A percentile compares a stretch with the other conserved stretches of the same genome.
These are phyloP conservation scores for Himalopsyche phryganea DNA, from an alignment of 1,140 invertebrate species.

Conservation along the genomic window DNA sequence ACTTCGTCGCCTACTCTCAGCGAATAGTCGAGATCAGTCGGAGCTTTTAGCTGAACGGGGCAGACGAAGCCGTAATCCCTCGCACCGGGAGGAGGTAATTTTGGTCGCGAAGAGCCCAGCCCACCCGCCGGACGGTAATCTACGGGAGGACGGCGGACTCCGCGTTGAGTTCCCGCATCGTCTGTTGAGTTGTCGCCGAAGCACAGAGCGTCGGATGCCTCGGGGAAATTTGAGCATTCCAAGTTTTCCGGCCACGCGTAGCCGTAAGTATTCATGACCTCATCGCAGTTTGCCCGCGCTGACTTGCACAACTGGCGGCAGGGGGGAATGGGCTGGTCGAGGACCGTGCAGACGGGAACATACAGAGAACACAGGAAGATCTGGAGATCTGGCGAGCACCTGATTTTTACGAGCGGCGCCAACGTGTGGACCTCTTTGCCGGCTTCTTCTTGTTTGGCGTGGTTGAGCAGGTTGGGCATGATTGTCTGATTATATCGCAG, in stretches of 20 bases:
- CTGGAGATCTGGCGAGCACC: constrained; percentile 90
- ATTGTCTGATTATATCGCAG: constrained; percentile 94
- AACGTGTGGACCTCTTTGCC: constrained; percentile 91
- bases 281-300: constrained; percentile 83
- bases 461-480: constrained; percentile 91
- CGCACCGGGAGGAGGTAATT: constrained; percentile 45
- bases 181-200: constrained; percentile 79
- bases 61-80: constrained; percentile 80
- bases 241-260: constrained; percentile 92
- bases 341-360: constrained; percentile 91
- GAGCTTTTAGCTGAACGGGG: constrained; percentile 80
- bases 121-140: constrained; percentile 52
- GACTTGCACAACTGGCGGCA: constrained; percentile 89
- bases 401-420: constrained; percentile 91
- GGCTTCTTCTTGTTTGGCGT: constrained; percentile 93
- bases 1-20: constrained; percentile 78
- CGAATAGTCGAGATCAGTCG: constrained; percentile 72
- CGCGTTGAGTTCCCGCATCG: constrained; percentile 39
- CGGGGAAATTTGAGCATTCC: constrained; percentile 88
- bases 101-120: constrained; percentile 43
- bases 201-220: constrained; percentile 69
- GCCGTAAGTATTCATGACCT: constrained; percentile 88
- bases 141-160: constrained; percentile 44
- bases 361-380: constrained; percentile 96
- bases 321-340: constrained; percentile 86